A percentile compares a stretch with the other conserved stretches of the same genome.
These are phyloP conservation scores for Ethmia dodecea DNA, from an alignment of 2,888 invertebrate genomes.

Conservation along the genomic window DNA sequence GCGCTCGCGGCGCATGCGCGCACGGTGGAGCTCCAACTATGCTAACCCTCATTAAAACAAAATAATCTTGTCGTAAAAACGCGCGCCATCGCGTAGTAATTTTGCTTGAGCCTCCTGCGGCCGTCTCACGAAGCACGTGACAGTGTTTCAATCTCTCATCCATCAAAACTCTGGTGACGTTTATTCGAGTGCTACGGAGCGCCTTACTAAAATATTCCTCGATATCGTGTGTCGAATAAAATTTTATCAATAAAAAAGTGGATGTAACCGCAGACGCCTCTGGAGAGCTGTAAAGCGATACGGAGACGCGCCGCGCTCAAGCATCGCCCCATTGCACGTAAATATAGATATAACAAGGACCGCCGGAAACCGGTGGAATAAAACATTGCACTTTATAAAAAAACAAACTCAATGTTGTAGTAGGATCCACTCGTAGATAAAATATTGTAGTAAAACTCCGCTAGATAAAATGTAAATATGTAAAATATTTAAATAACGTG, in stretches of 20 bases:
- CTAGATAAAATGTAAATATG: constrained; percentile 77
- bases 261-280: constrained; percentile 36
- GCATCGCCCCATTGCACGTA: constrained; percentile 62
- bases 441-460: constrained; percentile 75
- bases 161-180: constrained; percentile 8
- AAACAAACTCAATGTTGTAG: constrained; percentile 77
- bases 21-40: constrained; percentile 40
- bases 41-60: constrained; percentile 42
- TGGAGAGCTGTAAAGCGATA: constrained; percentile 33
- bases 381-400: constrained; percentile 75
- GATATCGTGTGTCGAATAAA: constrained; percentile 21
- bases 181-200: constrained; percentile 15
- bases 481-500: constrained; percentile 74
- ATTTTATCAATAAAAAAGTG: constrained; percentile 25
- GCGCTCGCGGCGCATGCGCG: constrained; percentile 2
- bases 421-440: constrained; percentile 75
- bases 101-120: constrained; percentile 33
- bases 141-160: constrained; percentile 15
- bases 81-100: constrained; percentile 68
- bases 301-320: constrained; percentile 40
- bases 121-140: constrained; percentile 4
- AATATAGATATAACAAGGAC: constrained; percentile 65
- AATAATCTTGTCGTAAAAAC: constrained; percentile 69
- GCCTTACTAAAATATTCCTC: constrained; percentile 22
- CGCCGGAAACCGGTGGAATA: constrained; percentile 73